Percentiles rank a stretch among this genome's conserved stretches.
Conservation (phyloP, 2,888 invertebrate species). For the Lasius platythorax region DNA sequence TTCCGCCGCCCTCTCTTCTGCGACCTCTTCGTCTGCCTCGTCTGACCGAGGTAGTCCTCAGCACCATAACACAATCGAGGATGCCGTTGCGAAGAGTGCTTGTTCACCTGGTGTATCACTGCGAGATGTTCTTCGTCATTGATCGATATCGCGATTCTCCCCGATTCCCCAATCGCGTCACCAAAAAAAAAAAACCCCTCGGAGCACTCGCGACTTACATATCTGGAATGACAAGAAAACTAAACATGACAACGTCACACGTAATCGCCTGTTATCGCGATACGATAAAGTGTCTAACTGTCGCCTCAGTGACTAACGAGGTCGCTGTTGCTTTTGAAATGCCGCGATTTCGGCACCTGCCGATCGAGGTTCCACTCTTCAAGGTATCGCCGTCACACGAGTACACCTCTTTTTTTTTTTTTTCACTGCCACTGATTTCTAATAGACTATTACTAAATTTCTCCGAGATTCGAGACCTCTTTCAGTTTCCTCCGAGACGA, state of each 20-base stretch:
- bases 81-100: conserved; percentile 32
- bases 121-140: conserved; percentile 10
- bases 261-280: conserved; percentile 16
- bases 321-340: background rate
- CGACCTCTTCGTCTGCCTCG: conserved; percentile 69
- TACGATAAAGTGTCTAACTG: conserved; percentile 2
- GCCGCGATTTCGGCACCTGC: background rate
- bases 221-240: background rate
- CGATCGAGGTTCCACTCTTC: background rate
- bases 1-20: conserved; percentile 54
- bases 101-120: background rate
- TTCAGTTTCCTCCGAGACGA: background rate
- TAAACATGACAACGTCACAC: background rate
- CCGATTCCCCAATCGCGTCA: conserved; percentile 37
- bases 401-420: background rate
- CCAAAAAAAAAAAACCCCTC: background rate
- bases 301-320: conserved; percentile 8
- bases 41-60: conserved; percentile 63
- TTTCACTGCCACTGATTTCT: conserved; percentile 11
- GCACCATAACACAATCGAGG: conserved; percentile 73
- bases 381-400: background rate
- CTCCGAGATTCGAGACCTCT: background rate
- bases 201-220: conserved; percentile 51
- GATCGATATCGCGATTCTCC: background rate
- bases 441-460: background rate